Base-by-base conservation (phyloP, 30 jellyfish, hydroid and myxozoan genomes). In the Cassiopea xamachana region DNA sequence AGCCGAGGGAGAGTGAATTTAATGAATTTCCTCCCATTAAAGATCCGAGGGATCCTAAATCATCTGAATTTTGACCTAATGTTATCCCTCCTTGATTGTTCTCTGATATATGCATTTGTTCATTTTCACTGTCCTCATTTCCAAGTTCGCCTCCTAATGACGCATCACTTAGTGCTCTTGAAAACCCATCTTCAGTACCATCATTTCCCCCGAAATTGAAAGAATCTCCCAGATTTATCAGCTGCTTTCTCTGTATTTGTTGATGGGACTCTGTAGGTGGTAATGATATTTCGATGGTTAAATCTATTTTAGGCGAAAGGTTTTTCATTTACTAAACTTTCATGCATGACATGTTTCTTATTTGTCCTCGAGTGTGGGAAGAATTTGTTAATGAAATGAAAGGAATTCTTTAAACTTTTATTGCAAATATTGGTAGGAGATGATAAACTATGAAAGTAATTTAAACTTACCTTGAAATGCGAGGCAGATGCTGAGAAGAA, bases 71-170 rank as follows among this genome's bases (percentile, higher is more conserved):
- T 16, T 95, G 97, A 1, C 94, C 97, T 46, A 94, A 73, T 44
- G 83, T 49, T 14, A 94, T 46, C 46, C 97, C 97, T 19, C 98
- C 98, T 74, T 85, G 94, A 58, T 81, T 71, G 81, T 90, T 94
- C 69, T 94, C 98, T 7, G 97, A 69, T 39, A 94, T 84, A 58
- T 94, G 97, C 94, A 94, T 84, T 71, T 93, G 97, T 39, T 87
- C 46, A 58, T 82, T 72, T 60, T 87, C 87, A 51, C 72, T 62
- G 69, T 84, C 90, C 84, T 92, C 98, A 49, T 48, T 70, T 71
- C 96, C 96, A 8, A 62, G 90, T 16, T 89, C 98, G 88, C 90
- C 94, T 58, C 94, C 94, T 18, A 81, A 67, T 12, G 87, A 50
- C 39, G 91, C 93, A 48, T 89, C 98, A 46, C 87, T 91, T 43